Percentiles rank a stretch among this genome's conserved stretches.
These are phyloP conservation scores for Sinella curviseta DNA, from an alignment of 1,140 invertebrate genomes.

Conservation along the genomic window DNA sequence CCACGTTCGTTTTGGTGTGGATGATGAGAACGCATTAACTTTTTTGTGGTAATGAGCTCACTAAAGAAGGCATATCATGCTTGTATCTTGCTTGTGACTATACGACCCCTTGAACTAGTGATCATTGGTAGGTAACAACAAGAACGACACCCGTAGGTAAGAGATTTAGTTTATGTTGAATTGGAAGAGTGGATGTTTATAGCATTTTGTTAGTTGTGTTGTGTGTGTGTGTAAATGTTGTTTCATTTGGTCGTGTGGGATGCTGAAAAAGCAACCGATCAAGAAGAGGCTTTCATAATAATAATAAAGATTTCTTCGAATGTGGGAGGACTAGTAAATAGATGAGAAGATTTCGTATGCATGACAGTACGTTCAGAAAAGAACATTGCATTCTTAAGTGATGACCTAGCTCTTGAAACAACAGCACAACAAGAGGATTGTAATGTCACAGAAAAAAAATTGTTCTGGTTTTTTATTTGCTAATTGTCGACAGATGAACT, in stretches of 20 bases:
- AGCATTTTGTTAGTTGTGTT: too few species aligned
- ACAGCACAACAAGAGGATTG: too few species aligned
- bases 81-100: too few species aligned
- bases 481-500: background rate
- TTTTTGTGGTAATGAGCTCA: conserved; percentile 17
- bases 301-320: background rate
- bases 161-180: too few species aligned
- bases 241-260: conserved; percentile 1
- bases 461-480: background rate
- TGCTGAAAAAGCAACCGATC: conserved; percentile 16
- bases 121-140: background rate
- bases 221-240: background rate
- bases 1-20: background rate
- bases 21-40: background rate
- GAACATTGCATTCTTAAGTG: background rate
- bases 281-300: conserved; percentile 20
- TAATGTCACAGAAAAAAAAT: too few species aligned
- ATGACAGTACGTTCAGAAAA: background rate
- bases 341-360: background rate
- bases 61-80: conserved; percentile 2
- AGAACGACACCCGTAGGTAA: conserved; percentile 7
- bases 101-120: background rate
- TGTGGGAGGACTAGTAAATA: conserved; percentile 15
- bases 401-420: background rate
- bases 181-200: background rate